Conservation (phyloP, 2,888 invertebrate species). For the Drosophila fulvimacula region DNA sequence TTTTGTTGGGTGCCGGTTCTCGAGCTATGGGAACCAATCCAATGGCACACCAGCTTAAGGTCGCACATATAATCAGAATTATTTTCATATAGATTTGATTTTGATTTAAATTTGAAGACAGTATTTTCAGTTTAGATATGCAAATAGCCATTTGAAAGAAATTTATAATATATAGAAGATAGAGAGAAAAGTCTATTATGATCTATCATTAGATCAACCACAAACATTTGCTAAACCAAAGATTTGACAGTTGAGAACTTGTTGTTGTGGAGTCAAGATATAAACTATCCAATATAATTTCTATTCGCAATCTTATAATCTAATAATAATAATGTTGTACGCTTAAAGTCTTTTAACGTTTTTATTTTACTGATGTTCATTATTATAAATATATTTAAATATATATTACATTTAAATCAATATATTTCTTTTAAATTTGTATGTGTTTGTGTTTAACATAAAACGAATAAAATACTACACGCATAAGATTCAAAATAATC, state of each 20-base stretch:
- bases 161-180: not conserved
- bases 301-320: not conserved
- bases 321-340: too few species aligned
- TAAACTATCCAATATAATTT: too few species aligned
- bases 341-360: too few species aligned
- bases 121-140: not conserved
- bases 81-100: conserved; percentile 7
- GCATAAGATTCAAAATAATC: too few species aligned
- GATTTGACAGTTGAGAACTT: not conserved
- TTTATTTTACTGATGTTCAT: too few species aligned
- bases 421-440: too few species aligned
- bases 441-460: too few species aligned
- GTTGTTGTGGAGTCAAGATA: not conserved
- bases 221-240: not conserved
- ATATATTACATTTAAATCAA: too few species aligned
- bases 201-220: not conserved
- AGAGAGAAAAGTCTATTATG: not conserved
- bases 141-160: not conserved
- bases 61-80: not conserved
- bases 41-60: conserved; percentile 9
- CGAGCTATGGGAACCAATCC: conserved; percentile 8
- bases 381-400: too few species aligned
- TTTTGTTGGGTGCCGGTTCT: not conserved
- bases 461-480: too few species aligned
- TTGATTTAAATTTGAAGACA: conserved; percentile 2